Evolutionary conservation across 2,113 vertebrate species (phyloP).

Genomic region (Romanogobio albipinnatus): DNA sequence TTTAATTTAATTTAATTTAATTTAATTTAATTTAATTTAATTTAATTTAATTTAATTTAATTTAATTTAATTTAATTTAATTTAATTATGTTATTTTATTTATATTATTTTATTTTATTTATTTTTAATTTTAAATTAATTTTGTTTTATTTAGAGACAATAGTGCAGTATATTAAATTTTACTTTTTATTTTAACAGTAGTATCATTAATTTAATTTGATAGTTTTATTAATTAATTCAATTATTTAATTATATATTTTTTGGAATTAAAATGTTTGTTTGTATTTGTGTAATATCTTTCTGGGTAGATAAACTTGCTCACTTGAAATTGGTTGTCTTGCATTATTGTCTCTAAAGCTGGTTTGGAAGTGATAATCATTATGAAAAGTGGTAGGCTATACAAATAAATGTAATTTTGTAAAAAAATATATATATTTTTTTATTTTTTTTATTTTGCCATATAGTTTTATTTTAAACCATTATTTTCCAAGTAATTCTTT

Average conservation of each 20-base stretch:
- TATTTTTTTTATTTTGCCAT: background rate
- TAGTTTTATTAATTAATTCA: too few relatives aligned
- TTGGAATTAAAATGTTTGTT: too few relatives aligned
- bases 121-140: too few relatives aligned
- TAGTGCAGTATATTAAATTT: too few relatives aligned
- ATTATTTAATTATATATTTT: too few relatives aligned
- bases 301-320: background rate
- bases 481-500: background rate
- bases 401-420: background rate
- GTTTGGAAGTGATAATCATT: background rate
- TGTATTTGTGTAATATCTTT: too few relatives aligned
- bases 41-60: too few relatives aligned
- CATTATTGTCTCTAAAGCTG: background rate
- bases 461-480: background rate
- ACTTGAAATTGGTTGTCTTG: background rate
- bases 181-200: too few relatives aligned
- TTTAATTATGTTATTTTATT: background rate
- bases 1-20: background rate
- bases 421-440: background rate
- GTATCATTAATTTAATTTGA: too few relatives aligned
- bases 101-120: background rate
- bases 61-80: too few relatives aligned
- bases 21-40: too few relatives aligned
- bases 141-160: too few relatives aligned
- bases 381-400: background rate